Base-by-base conservation (phyloP, 2,888 invertebrate genomes). In the Steinernema hermaphroditum region DNA sequence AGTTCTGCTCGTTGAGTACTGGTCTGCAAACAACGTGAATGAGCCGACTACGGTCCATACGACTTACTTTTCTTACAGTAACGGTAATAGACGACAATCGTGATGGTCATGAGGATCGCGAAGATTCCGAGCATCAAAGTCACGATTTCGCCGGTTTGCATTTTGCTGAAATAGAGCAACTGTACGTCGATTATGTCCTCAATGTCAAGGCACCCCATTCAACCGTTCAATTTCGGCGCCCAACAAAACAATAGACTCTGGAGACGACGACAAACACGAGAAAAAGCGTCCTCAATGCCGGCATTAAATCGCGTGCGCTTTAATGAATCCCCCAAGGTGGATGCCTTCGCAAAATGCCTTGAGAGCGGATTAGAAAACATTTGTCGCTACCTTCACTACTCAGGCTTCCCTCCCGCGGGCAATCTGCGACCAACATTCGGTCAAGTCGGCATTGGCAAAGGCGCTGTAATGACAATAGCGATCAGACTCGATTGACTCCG, bases 31-130 rank as follows among this genome's bases (percentile, higher is more conserved):
- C 16, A 32, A n/a, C 46, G 22, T 12, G 16, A 9, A 19, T 9
- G 8, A 19, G 9, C 46, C 4, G 46, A 46, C n/a, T 4, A 4
- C 2, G 4, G 6, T 4, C 22, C n/a, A 4, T 16, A 19, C 6
- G 4, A 32, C 71, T 27, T 50, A 74, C 74, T 69, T 69, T 69
- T 49, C 68, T 74, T 41, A 32, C 68, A 43, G 44, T 73, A 76
- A 41, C 76, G 76, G 70, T 76, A 76, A 43, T 76, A 76, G 16
- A 72, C 68, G n/a, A 76, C 50, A n/a, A 76, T 73, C 27, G 68
- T 44, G n/a, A 75, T 43, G 44, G 71, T 75, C 37, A 76, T 46
- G 22, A 71, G 69, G 34, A 76, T 43, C 19, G 74, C 68, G 24
- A 76, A 76, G 9, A 41, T 54, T 6, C 71, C 74, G 9, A 73